phyloP scores from a whole-genome alignment of 2,113 vertebrate genomes.

The Odobenus rosmarus region DNA sequence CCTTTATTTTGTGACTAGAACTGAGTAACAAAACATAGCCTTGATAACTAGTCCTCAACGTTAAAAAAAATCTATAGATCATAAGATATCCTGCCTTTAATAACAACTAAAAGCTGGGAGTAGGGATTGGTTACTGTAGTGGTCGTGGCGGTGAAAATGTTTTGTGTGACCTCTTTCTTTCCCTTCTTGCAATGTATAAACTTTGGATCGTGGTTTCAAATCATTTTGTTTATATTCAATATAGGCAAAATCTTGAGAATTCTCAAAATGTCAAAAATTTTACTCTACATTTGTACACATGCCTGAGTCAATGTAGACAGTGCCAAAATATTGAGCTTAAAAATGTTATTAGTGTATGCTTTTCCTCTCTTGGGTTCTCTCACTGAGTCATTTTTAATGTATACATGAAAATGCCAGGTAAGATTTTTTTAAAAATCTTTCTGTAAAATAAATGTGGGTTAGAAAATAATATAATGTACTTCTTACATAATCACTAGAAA shows the following conservation, averaged over 20 bases:
- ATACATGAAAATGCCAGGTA: not conserved
- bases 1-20: not conserved
- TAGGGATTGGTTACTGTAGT: not conserved
- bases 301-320: not conserved
- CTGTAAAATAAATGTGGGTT: too few relatives aligned
- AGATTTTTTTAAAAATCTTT: not conserved
- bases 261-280: not conserved
- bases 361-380: not conserved
- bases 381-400: not conserved
- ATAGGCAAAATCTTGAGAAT: not conserved
- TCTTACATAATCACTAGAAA: not conserved
- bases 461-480: not conserved
- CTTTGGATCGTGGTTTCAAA: not conserved
- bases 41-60: not conserved
- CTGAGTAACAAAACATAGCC: not conserved
- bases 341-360: not conserved
- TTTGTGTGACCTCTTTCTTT: not conserved
- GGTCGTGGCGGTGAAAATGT: not conserved
- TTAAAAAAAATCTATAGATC: not conserved
- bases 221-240: not conserved
- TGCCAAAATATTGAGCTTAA: not conserved
- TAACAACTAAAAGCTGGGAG: not conserved
- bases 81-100: not conserved
- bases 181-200: not conserved
- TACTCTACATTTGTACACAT: not conserved